phyloP scores from a whole-genome alignment of 2,888 invertebrate species.

The Endotricha flammealis region DNA sequence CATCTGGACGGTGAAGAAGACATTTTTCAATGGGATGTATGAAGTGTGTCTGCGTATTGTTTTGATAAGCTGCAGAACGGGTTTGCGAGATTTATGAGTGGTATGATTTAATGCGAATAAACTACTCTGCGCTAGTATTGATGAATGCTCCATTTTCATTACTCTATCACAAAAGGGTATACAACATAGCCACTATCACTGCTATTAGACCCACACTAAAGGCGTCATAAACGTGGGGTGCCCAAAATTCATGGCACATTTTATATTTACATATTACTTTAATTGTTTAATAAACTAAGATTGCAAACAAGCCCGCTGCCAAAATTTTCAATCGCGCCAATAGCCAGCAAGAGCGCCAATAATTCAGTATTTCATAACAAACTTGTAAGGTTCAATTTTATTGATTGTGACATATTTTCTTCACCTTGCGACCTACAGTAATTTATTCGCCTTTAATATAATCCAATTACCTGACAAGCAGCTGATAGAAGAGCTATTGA shows the following conservation, averaged over 20 bases:
- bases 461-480: conserved; percentile 11
- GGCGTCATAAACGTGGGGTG: too few species aligned
- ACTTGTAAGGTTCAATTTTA: too few species aligned
- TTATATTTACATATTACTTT: too few species aligned
- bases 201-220: too few species aligned
- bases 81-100: conserved; percentile 74
- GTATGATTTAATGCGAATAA: conserved; percentile 78
- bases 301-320: too few species aligned
- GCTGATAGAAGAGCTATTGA: conserved; percentile 6
- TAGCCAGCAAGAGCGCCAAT: too few species aligned
- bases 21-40: conserved; percentile 52
- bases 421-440: conserved; percentile 7
- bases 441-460: conserved; percentile 10
- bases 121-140: conserved; percentile 69
- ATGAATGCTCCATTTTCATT: conserved; percentile 67
- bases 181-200: too few species aligned
- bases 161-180: conserved; percentile 41
- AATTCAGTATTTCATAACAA: too few species aligned
- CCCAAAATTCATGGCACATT: too few species aligned
- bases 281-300: too few species aligned
- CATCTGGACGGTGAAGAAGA: conserved; percentile 37
- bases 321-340: too few species aligned
- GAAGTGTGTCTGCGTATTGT: conserved; percentile 78
- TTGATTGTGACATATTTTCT: too few species aligned
- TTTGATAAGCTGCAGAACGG: conserved; percentile 78